Evolutionary conservation across 2,113 vertebrate genomes (phyloP), one percentile per base, ranked within the genome.

Genomic region (Misgurnus anguillicaudatus): DNA sequence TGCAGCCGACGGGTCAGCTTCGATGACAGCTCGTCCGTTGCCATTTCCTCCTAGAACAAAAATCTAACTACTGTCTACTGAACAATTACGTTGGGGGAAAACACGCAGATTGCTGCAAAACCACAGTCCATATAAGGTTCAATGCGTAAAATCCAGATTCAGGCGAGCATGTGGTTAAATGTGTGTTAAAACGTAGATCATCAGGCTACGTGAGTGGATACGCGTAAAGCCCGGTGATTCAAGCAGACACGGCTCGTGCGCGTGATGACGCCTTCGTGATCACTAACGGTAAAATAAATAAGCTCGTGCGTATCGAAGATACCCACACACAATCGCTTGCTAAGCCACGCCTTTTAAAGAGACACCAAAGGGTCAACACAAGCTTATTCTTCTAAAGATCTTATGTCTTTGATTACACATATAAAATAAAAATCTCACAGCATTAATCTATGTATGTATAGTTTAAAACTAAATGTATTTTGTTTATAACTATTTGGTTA

Each of bases 1-100:
- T 94, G 90, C 78, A 97, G 89, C 57, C 94, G 92, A 9, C 94
- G 94, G 88, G 79, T 91, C 80, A 97, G 93, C 86, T 95, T 95
- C 74, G 86, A 90, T 75, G 94, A 92, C 78, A 95, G 86, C 90
- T 95, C 94, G 83, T 96, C 91, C 57, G 93, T 88, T 86, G 95
- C 95, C 95, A 96, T 97, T 83, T 92, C 90, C 69, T n/a, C 53
- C 60, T 68, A 55, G 41, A 60, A 16, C 45, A 41, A 75, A 74
- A 11, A 63, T 19, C 69, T 41, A 16, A 70, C 16, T 41, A 57
- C 63, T 78, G 85, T 61, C 66, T 75, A 78, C 63, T 72, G 82
- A 42, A 55, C 55, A 65, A 81, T 83, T 41, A 75, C 79, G 51
- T 74, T 63, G 42, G 64, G n/a, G 48, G 53, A 76, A 64, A 77